A percentile compares a stretch with the other conserved stretches of the same genome.
phyloP scores from a whole-genome alignment of 1,140 invertebrate species.

The Papilio glaucus region DNA sequence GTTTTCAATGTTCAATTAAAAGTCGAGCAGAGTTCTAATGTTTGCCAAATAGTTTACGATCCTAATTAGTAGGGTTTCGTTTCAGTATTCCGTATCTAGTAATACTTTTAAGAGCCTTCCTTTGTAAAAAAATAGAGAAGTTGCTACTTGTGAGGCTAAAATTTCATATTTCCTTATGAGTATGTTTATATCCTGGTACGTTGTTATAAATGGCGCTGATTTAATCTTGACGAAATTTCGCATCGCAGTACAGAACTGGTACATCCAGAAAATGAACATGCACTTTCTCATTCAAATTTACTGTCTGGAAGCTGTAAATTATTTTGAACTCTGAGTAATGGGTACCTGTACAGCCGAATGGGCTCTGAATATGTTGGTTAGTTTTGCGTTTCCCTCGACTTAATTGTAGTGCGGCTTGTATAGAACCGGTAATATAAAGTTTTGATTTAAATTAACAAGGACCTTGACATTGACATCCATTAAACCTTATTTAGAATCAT shows the following conservation, averaged over 20 bases:
- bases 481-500: too few relatives aligned
- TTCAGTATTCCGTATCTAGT: too few relatives aligned
- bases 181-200: constrained; percentile 29
- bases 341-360: not conserved
- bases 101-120: too few relatives aligned
- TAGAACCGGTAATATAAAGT: not conserved
- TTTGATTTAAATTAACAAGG: not conserved
- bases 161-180: constrained; percentile 30
- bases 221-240: constrained; percentile 37
- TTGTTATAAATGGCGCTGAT: constrained; percentile 35
- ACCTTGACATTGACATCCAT: too few relatives aligned
- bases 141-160: not conserved
- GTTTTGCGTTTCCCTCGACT: constrained; percentile 24
- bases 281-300: constrained; percentile 38
- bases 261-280: constrained; percentile 37
- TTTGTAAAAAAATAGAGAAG: too few relatives aligned
- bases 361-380: constrained; percentile 28
- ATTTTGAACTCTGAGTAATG: constrained; percentile 38
- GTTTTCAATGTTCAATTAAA: too few relatives aligned
- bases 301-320: constrained; percentile 37
- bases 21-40: too few relatives aligned
- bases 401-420: constrained; percentile 25
- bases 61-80: too few relatives aligned
- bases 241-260: constrained; percentile 27
- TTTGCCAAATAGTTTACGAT: too few relatives aligned